Conservation (phyloP, 2,797 vertebrate genomes). For the Neosilurus mollespiculum region DNA sequence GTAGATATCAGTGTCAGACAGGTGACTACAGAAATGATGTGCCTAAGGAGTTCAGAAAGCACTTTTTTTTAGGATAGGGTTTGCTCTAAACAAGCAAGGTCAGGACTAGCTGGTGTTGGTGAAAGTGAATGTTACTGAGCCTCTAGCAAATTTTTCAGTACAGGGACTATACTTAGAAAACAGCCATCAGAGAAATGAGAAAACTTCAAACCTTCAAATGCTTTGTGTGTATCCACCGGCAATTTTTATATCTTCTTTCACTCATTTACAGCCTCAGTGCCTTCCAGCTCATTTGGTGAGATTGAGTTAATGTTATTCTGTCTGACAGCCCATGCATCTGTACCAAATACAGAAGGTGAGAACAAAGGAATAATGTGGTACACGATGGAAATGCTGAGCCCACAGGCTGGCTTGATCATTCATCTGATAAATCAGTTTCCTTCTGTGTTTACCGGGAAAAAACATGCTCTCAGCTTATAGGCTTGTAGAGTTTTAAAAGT, state of each 20-base stretch:
- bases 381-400: slow-evolving; percentile 1
- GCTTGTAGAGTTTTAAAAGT: not conserved
- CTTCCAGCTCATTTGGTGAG: slow-evolving; percentile 17
- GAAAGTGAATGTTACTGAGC: not conserved
- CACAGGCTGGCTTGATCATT: not conserved
- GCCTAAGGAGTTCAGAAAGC: not conserved
- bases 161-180: not conserved
- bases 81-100: not conserved
- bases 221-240: slow-evolving; percentile 22
- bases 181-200: not conserved
- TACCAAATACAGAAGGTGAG: slow-evolving; percentile 37
- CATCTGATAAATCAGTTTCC: not conserved
- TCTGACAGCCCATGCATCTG: slow-evolving; percentile 32
- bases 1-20: not conserved
- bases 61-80: not conserved
- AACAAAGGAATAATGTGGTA: slow-evolving; percentile 2
- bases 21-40: not conserved
- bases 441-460: not conserved
- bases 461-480: not conserved
- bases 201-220: not conserved
- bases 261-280: slow-evolving; percentile 21
- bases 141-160: not conserved
- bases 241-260: slow-evolving; percentile 9
- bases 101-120: not conserved
- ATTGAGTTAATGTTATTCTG: slow-evolving; percentile 31